Evolutionary conservation across 2,797 vertebrate genomes (phyloP), one percentile per base, ranked within the genome.

Genomic region (Erpetoichthys calabaricus): DNA sequence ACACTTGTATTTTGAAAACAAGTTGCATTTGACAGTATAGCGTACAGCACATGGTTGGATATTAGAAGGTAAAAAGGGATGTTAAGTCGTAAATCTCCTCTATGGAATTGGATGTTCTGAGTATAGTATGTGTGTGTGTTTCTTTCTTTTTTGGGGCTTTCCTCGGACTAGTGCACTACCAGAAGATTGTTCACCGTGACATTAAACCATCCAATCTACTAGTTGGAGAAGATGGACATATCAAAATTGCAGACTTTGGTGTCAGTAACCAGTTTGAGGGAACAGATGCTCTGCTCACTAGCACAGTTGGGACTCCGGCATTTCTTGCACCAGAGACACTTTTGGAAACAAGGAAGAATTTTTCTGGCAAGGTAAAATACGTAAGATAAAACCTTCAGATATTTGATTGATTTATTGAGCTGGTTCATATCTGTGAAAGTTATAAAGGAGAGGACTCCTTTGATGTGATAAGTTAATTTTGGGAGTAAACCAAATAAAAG

Each of bases 251-350:
- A 0, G 96, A 99, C 74, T 99, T 99, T 0, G 96, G 96, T 0
- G 96, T 99, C 59, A 99, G 96, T 73, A 98, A 98, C 0, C 91
- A 97, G 79, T 99, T 99, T 73, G 94, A 99, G 67, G 96, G 96
- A 52, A 65, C 89, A 0, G 96, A 99, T 0, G 96, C 96, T 1
- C 87, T 98, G 7, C 75, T 99, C 58, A 93, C 91, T 50, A 98
- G 95, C 79, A 98, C 95, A 0, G 95, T 97, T 68, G 96, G 96
- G 65, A 99, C 96, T 0, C 96, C 96, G 0, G 96, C 96, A 43
- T 98, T 99, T 72, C 92, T 98, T 51, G 94, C 94, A 0, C 96
- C 96, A 0, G 96, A 99, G 66, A 86, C 95, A 0, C 90, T 99
- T 46, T 96, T 91, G 0, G 94, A 98, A 69, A 95, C 91, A 59